A percentile compares a stretch with the other conserved stretches of the same genome.
Conservation (phyloP, 2,113 vertebrate genomes). For the Miniopterus natalensis region DNA sequence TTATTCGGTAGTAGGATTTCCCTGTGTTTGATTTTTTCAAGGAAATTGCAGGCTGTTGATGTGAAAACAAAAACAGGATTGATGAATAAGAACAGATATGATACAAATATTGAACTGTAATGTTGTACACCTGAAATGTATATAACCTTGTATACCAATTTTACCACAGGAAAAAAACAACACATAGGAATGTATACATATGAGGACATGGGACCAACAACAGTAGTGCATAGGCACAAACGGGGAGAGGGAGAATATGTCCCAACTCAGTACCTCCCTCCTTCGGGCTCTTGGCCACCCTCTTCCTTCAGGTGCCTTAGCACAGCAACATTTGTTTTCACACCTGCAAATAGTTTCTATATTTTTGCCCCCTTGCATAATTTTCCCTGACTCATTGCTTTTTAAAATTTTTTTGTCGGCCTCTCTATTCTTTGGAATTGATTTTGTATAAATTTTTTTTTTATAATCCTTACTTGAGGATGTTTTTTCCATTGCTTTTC, state of each 20-base stretch:
- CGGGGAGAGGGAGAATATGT: background rate
- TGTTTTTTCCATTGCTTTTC: no score
- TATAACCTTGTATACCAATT: background rate
- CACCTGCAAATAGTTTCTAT: background rate
- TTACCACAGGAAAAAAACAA: background rate
- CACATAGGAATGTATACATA: background rate
- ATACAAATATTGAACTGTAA: background rate
- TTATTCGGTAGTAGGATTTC: conserved; percentile 41
- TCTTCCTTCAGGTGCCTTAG: background rate
- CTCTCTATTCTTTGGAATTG: background rate
- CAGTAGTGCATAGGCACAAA: background rate
- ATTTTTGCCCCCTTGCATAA: conserved; percentile 26
- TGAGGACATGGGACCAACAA: background rate
- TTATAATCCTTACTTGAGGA: no score
- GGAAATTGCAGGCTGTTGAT: conserved; percentile 9
- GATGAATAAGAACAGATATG: background rate
- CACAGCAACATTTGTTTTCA: background rate
- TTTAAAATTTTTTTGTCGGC: background rate
- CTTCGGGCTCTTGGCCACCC: background rate
- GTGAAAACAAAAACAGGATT: background rate
- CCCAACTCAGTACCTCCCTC: background rate
- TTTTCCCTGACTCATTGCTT: background rate
- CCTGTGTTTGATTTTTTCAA: background rate
- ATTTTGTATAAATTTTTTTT: background rate
- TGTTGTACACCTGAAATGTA: background rate